These are phyloP conservation scores for Oasisia sp. DNA, from an alignment of 2,888 invertebrate species.

Conservation along the genomic window DNA sequence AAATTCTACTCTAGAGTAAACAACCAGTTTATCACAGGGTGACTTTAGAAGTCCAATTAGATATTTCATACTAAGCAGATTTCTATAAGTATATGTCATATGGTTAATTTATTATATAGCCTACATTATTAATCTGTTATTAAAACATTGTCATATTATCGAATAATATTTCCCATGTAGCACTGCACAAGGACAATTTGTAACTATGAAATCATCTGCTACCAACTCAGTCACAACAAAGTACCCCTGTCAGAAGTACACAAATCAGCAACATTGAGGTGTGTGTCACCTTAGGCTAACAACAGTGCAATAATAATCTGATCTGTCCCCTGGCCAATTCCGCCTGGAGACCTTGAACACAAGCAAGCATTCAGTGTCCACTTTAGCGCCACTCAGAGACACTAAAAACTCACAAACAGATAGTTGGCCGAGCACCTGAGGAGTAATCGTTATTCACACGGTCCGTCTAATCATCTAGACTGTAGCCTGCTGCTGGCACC, in stretches of 20 bases:
- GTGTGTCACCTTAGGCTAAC: not conserved
- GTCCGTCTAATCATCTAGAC: not conserved
- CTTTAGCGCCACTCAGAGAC: not conserved
- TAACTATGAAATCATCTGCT: not conserved
- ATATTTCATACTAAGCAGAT: too few relatives aligned
- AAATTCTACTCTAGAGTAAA: not conserved
- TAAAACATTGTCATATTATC: not conserved
- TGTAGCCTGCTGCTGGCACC: not conserved
- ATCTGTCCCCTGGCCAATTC: not conserved
- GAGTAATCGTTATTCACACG: not conserved
- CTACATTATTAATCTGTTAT: not conserved
- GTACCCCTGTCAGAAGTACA: not conserved
- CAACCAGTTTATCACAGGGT: not conserved
- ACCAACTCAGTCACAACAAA: not conserved
- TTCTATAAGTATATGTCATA: too few relatives aligned
- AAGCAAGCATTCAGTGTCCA: not conserved
- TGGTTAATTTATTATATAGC: not conserved
- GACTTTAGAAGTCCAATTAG: not conserved
- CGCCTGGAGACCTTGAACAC: not conserved
- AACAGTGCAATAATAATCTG: not conserved
- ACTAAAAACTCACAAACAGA: constrained; percentile 6
- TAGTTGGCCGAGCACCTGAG: not conserved
- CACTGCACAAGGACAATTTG: not conserved
- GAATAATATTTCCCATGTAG: not conserved
- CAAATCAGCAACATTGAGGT: not conserved